Conservation (phyloP, 2,113 vertebrate genomes). For the Tapirus terrestris region DNA sequence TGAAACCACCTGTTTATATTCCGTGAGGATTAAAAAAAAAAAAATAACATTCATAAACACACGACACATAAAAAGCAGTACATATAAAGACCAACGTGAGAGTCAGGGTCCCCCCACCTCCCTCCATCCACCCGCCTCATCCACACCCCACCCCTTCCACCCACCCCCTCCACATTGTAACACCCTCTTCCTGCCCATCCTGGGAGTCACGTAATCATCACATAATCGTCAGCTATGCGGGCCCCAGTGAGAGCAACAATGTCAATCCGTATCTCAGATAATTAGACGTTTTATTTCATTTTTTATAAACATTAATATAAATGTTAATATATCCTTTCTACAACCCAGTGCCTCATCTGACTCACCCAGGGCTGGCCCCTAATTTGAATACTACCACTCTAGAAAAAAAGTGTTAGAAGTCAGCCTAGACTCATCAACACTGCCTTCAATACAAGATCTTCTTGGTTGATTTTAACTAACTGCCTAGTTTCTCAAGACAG, state of each 20-base stretch:
- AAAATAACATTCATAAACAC: neutral
- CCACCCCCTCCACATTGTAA: too few species aligned
- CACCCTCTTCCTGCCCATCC: fast-evolving
- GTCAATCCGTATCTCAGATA: neutral
- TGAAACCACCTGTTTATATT: neutral
- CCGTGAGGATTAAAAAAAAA: neutral
- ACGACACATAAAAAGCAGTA: neutral
- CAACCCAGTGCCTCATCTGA: neutral
- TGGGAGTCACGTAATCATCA: fast-evolving
- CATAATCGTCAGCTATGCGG: fast-evolving
- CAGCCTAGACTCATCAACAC: neutral
- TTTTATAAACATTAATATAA: neutral
- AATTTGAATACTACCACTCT: neutral
- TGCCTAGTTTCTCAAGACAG: constrained; percentile 7
- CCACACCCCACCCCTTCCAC: too few species aligned
- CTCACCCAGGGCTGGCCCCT: neutral
- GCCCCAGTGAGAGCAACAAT: neutral
- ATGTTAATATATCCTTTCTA: neutral
- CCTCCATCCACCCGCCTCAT: too few species aligned
- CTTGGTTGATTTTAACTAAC: neutral
- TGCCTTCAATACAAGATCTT: neutral
- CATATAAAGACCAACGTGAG: neutral
- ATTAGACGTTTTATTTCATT: neutral
- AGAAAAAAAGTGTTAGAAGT: neutral
- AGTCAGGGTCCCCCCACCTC: neutral